Evolutionary conservation across 2,888 invertebrate genomes (phyloP).

Genomic region (Cephus sareptanus): DNA sequence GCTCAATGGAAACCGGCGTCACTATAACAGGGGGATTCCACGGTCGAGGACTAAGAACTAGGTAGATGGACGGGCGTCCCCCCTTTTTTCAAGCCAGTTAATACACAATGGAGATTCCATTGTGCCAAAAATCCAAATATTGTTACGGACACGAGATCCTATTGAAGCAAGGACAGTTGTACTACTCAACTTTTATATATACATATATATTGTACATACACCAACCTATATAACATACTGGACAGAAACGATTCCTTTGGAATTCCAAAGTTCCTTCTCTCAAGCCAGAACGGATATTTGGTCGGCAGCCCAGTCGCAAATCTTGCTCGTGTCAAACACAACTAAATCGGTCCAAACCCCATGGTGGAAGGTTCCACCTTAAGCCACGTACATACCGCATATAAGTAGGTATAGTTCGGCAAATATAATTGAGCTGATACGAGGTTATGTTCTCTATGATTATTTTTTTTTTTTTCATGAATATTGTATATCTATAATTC

Average conservation of each 20-base stretch:
- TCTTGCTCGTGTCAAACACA: constrained; percentile 45
- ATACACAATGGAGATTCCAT: constrained; percentile 24
- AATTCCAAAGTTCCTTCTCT: constrained; percentile 2
- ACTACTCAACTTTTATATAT: constrained; percentile 1
- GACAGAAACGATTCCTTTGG: constrained; percentile 3
- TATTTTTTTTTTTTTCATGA: too few relatives aligned
- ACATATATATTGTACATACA: constrained; percentile 1
- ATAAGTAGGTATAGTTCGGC: background rate
- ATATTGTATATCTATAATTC: background rate
- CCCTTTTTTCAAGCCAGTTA: constrained; percentile 18
- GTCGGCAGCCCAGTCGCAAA: constrained; percentile 42
- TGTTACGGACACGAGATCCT: constrained; percentile 55
- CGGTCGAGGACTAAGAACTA: constrained; percentile 26
- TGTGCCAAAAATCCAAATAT: constrained; percentile 51
- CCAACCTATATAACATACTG: background rate
- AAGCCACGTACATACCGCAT: background rate
- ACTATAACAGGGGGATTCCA: too few relatives aligned
- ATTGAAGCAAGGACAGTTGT: too few relatives aligned
- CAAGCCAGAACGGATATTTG: constrained; percentile 39
- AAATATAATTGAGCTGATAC: background rate
- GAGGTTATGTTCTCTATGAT: background rate
- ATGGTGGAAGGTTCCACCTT: background rate
- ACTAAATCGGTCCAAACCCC: constrained; percentile 12
- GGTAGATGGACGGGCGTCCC: background rate
- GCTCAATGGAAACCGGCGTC: too few relatives aligned